Conservation (phyloP, 2,797 vertebrate genomes). For the Leptatherina wallacei region DNA sequence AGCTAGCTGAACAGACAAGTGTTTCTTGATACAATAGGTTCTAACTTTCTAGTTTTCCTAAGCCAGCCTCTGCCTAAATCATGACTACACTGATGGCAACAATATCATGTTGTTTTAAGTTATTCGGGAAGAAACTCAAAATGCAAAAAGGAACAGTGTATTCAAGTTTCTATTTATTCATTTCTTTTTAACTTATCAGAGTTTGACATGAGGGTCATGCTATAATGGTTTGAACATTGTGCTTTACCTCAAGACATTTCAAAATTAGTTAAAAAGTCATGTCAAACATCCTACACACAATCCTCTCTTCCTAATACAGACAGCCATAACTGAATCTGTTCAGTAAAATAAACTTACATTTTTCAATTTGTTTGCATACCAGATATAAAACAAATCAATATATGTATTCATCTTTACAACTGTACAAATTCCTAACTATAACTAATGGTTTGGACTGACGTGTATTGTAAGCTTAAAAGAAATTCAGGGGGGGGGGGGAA, state of each 20-base stretch:
- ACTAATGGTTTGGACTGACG: slow-evolving; percentile 1
- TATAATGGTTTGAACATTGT: slow-evolving; percentile 42
- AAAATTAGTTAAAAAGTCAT: slow-evolving; percentile 11
- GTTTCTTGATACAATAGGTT: slow-evolving; percentile 4
- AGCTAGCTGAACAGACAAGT: slow-evolving; percentile 26
- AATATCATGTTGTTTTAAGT: slow-evolving; percentile 3
- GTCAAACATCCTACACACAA: slow-evolving; percentile 8
- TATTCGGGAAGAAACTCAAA: background rate
- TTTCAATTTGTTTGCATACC: slow-evolving; percentile 16
- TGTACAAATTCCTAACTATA: slow-evolving; percentile 25
- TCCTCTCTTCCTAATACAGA: slow-evolving; percentile 15
- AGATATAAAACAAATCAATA: slow-evolving; percentile 22
- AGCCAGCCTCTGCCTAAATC: slow-evolving; percentile 6
- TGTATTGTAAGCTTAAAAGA: background rate
- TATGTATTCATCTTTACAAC: background rate
- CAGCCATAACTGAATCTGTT: no score
- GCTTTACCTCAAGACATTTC: slow-evolving; percentile 41
- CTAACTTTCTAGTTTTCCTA: slow-evolving; percentile 2
- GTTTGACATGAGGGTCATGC: slow-evolving; percentile 45
- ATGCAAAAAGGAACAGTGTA: background rate
- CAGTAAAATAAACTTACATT: no score
- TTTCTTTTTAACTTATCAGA: slow-evolving; percentile 20
- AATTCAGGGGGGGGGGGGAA: background rate
- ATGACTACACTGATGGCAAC: no score
- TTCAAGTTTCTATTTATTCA: slow-evolving; percentile 1